phyloP scores from a whole-genome alignment of 2,888 invertebrate genomes.

The Tetragonisca angustula region DNA sequence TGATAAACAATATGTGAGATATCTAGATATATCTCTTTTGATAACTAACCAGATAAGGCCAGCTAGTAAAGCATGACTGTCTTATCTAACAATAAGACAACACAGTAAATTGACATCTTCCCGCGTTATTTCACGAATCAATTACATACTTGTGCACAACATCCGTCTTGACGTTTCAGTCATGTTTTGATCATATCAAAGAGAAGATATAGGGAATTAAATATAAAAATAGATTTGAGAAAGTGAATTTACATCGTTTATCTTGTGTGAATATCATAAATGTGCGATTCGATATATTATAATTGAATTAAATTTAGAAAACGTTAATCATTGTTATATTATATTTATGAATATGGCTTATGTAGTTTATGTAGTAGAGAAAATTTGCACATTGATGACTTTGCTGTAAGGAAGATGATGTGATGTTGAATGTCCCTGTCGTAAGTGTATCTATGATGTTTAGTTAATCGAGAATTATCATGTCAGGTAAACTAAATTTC shows the following conservation, averaged over 20 bases:
- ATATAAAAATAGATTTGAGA: not conserved
- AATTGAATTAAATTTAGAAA: not conserved
- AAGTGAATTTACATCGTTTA: not conserved
- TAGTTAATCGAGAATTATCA: slow-evolving; percentile 18
- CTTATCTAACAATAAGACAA: not conserved
- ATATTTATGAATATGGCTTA: not conserved
- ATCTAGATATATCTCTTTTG: not conserved
- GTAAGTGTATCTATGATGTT: not conserved
- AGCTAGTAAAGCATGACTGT: not conserved
- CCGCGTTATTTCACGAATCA: not conserved
- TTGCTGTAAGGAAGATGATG: not conserved
- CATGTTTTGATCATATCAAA: not conserved
- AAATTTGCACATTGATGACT: not conserved
- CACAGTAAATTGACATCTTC: not conserved
- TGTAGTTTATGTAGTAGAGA: not conserved
- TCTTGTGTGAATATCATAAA: not conserved
- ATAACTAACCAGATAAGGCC: not conserved
- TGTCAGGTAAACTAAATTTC: slow-evolving; percentile 20
- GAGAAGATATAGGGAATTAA: not conserved
- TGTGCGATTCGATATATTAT: not conserved
- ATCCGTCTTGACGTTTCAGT: not conserved
- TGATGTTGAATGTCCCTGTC: not conserved
- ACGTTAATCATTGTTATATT: not conserved
- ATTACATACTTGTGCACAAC: slow-evolving; percentile 5
- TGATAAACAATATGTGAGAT: not conserved